phyloP scores from a whole-genome alignment of 1,140 invertebrate genomes.

The Sycophaga agraensis region DNA sequence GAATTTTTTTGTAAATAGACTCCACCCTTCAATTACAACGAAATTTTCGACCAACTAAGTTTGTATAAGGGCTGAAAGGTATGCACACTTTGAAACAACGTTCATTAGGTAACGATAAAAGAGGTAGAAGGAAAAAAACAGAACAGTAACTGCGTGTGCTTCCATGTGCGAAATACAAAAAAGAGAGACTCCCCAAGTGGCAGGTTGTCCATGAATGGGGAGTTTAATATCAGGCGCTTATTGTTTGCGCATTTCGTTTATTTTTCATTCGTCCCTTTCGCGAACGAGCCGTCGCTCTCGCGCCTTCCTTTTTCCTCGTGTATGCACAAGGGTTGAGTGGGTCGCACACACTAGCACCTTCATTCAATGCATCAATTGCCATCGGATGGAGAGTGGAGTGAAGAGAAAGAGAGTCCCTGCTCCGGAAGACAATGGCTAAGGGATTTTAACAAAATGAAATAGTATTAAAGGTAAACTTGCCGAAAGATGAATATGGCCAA shows the following conservation, averaged over 20 bases:
- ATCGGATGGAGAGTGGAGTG: not conserved
- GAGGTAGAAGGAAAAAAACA: no score
- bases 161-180: not conserved
- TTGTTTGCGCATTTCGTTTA: constrained; percentile 23
- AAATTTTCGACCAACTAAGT: no score
- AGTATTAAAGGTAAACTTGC: not conserved
- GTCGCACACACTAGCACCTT: not conserved
- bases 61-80: no score
- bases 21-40: no score
- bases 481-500: not conserved
- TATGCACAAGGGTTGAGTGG: no score
- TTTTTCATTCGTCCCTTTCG: constrained; percentile 12
- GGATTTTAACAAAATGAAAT: not conserved
- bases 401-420: not conserved
- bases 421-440: constrained; percentile 3
- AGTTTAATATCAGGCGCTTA: constrained; percentile 19
- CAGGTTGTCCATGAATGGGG: not conserved
- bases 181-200: constrained; percentile 16
- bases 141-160: no score
- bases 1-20: no score
- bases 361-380: constrained; percentile 31
- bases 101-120: no score
- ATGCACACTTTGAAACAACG: no score
- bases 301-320: not conserved
- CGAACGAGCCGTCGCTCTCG: not conserved